phyloP scores from a whole-genome alignment of 92 coral and sea anemone genomes.

The Bergia sp. region DNA sequence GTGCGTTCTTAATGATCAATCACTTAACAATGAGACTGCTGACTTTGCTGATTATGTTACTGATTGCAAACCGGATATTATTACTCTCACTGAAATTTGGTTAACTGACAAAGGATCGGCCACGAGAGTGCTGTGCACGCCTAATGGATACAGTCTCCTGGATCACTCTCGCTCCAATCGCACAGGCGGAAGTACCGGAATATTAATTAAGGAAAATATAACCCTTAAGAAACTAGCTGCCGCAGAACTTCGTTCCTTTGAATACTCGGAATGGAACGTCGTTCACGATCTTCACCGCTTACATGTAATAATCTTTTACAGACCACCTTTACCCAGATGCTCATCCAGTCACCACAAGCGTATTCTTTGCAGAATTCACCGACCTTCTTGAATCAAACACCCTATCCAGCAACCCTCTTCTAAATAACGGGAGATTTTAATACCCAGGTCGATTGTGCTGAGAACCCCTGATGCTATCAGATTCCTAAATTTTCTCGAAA shows the following conservation, averaged over 20 bases:
- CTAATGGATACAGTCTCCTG: background rate
- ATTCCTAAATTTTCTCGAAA: too few relatives aligned
- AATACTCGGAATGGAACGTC: conserved; percentile 13
- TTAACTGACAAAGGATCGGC: background rate
- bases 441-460: too few relatives aligned
- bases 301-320: background rate
- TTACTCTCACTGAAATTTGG: conserved; percentile 12
- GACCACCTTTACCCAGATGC: background rate
- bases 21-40: conserved; percentile 33
- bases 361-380: too few relatives aligned
- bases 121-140: background rate
- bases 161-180: background rate
- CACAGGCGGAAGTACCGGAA: conserved; percentile 2
- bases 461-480: too few relatives aligned
- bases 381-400: too few relatives aligned
- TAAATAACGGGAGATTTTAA: too few relatives aligned
- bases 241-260: conserved; percentile 21
- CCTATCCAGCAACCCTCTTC: too few relatives aligned
- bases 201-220: conserved; percentile 6
- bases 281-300: background rate
- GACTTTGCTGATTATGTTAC: conserved; percentile 22
- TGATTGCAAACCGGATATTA: conserved; percentile 14
- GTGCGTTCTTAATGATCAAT: background rate
- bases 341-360: too few relatives aligned
- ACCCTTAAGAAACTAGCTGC: conserved; percentile 4